Evolutionary conservation across 2,797 vertebrate species (phyloP).

Genomic region (Peromyscus melanophrys): DNA sequence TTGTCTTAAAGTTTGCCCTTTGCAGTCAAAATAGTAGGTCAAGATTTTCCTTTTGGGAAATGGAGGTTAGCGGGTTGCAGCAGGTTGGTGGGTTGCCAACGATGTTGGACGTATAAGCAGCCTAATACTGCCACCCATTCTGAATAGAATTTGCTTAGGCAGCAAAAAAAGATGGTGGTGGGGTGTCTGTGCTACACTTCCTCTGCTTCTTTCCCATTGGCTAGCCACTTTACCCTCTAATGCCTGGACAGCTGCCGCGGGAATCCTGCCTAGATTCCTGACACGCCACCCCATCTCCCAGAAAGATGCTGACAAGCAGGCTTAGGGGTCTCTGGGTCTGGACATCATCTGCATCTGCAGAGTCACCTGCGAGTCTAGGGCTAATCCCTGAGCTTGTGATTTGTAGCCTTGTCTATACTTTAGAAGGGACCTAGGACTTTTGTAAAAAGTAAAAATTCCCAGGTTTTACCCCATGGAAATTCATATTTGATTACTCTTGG

Average conservation of each 20-base stretch:
- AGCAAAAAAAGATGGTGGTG: too few species aligned
- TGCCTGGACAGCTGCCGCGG: rapidly evolving
- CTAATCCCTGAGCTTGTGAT: background rate
- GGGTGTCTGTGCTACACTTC: background rate
- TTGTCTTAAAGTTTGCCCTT: background rate
- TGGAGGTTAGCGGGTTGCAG: background rate
- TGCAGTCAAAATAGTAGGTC: too few species aligned
- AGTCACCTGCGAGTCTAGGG: background rate
- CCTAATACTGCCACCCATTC: background rate
- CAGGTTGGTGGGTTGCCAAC: background rate
- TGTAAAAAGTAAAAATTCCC: background rate
- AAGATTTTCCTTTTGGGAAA: background rate
- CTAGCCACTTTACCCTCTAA: background rate
- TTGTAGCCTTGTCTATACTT: background rate
- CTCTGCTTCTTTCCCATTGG: background rate
- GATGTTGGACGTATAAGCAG: rapidly evolving
- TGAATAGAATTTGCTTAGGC: background rate
- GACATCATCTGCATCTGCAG: background rate
- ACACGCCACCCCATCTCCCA: background rate
- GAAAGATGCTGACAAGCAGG: background rate
- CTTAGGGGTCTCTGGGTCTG: background rate
- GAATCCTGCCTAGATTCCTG: background rate
- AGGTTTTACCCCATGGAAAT: background rate
- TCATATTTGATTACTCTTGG: background rate
- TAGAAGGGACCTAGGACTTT: background rate